These are phyloP conservation scores for Lytechinus pictus DNA, from an alignment of 35 echinoderm and acorn worm species.

Conservation along the genomic window DNA sequence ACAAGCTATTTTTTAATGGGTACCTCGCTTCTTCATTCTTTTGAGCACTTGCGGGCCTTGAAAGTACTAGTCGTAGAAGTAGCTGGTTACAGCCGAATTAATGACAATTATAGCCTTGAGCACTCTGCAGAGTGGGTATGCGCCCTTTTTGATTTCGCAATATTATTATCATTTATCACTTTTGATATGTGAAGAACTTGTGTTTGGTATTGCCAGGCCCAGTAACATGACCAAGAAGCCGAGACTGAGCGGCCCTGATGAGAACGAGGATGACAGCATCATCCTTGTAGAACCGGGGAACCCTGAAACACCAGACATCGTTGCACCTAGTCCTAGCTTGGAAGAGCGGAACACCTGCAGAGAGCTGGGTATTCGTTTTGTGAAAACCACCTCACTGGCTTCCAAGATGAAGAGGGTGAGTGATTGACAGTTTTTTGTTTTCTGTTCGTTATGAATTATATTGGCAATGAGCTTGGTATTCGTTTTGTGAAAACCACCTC, in stretches of 20 bases:
- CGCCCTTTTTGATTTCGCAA: too few species aligned
- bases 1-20: too few species aligned
- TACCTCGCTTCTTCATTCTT: too few species aligned
- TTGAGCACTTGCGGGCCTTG: too few species aligned
- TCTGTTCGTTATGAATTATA: too few species aligned
- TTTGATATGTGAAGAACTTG: background rate
- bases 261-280: constrained; percentile 13
- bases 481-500: constrained; percentile 74
- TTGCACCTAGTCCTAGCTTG: constrained; percentile 40
- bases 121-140: too few species aligned
- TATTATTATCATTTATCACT: too few species aligned
- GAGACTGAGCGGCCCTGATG: constrained; percentile 57
- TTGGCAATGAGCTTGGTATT: constrained; percentile 62
- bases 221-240: constrained; percentile 57
- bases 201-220: constrained; percentile 23
- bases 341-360: constrained; percentile 48
- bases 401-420: constrained; percentile 57
- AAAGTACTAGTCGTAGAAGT: too few species aligned
- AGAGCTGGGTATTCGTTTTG: constrained; percentile 66
- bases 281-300: constrained; percentile 42
- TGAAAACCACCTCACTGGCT: constrained; percentile 74
- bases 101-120: too few species aligned
- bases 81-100: too few species aligned
- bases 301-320: constrained; percentile 51
- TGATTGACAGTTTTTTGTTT: background rate